Evolutionary conservation across 1,140 invertebrate species (phyloP).

Genomic region (Drosophila arawakana): DNA sequence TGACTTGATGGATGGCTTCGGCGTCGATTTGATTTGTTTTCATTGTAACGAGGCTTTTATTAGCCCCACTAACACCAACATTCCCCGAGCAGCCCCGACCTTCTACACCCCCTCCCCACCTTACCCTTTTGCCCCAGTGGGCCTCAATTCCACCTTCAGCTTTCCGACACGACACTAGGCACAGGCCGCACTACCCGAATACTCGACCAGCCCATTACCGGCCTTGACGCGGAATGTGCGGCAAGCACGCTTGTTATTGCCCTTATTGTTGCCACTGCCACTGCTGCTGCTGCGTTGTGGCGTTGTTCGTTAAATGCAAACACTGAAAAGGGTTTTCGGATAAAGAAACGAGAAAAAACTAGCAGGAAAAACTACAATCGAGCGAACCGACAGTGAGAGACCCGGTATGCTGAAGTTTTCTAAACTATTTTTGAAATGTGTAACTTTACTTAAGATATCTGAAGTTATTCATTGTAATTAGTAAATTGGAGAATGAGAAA

Average conservation of each 20-base stretch:
- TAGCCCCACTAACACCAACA: constrained; percentile 54
- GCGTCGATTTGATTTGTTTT: constrained; percentile 80
- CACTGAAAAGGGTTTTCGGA: constrained; percentile 79
- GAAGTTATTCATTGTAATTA: too few species aligned
- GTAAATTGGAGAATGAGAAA: too few species aligned
- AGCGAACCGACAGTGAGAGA: constrained; percentile 9
- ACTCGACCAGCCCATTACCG: constrained; percentile 15
- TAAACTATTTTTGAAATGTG: too few species aligned
- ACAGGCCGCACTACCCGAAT: not conserved
- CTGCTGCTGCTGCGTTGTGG: constrained; percentile 62
- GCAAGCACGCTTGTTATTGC: constrained; percentile 67
- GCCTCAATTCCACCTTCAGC: not conserved
- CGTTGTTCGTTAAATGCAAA: constrained; percentile 82
- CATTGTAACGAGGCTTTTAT: constrained; percentile 82
- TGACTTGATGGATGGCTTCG: constrained; percentile 70
- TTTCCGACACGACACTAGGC: constrained; percentile 7
- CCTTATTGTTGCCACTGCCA: constrained; percentile 62
- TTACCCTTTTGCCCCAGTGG: not conserved
- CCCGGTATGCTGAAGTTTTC: too few species aligned
- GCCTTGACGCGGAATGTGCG: constrained; percentile 45
- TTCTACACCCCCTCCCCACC: not conserved
- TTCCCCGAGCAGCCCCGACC: constrained; percentile 1
- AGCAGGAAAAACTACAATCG: constrained; percentile 56
- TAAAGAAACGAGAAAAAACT: constrained; percentile 25
- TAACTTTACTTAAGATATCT: too few species aligned